These are phyloP conservation scores for Propithecus perrieri DNA, from an alignment of 2,797 vertebrate species.

Conservation along the genomic window DNA sequence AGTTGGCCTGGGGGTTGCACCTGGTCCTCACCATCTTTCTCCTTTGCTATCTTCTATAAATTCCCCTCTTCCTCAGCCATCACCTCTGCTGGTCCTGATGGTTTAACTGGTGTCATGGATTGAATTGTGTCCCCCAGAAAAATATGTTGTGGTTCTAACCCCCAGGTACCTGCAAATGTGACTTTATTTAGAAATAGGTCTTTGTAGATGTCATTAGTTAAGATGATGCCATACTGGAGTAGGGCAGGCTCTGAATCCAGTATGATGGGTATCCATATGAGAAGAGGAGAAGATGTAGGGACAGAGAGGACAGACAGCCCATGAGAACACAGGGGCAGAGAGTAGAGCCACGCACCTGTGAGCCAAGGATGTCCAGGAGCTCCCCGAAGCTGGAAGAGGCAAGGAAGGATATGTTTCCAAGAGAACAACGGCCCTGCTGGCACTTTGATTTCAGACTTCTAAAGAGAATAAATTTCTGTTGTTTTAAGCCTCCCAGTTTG, in stretches of 20 bases:
- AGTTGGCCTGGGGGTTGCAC: neutral
- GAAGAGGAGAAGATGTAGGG: neutral
- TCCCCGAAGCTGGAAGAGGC: neutral
- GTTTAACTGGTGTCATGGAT: neutral
- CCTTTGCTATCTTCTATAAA: neutral
- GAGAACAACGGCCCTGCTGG: neutral
- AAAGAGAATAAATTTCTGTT: neutral
- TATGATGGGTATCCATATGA: neutral
- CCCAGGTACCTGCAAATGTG: neutral
- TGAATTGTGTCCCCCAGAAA: neutral
- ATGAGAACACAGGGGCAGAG: neutral
- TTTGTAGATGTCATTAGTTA: neutral
- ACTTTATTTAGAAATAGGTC: neutral
- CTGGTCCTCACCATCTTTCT: neutral
- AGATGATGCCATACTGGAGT: neutral
- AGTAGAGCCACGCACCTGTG: too few relatives aligned
- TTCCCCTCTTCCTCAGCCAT: neutral
- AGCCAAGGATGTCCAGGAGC: neutral
- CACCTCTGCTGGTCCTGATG: neutral
- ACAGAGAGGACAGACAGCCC: neutral
- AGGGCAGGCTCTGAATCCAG: neutral
- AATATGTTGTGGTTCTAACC: neutral
- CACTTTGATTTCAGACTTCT: neutral
- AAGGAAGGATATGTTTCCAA: neutral
- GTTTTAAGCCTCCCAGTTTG: neutral